Conservation (phyloP, 1,140 invertebrate genomes). For the Lysiphlebus fabarum region DNA sequence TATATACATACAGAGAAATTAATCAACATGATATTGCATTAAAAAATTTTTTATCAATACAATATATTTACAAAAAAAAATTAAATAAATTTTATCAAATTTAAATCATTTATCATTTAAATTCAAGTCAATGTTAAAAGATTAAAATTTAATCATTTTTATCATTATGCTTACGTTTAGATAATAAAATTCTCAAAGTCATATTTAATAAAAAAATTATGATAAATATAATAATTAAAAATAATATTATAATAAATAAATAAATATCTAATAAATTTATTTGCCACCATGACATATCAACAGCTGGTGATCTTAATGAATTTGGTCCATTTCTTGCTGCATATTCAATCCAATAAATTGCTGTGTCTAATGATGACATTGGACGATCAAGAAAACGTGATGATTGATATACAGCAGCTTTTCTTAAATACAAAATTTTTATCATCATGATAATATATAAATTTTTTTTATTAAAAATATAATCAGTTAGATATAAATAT, state of each 20-base stretch:
- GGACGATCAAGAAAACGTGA: conserved; percentile 48
- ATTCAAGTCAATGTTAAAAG: not conserved
- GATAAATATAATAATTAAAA: not conserved
- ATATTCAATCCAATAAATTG: conserved; percentile 59
- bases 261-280: conserved; percentile 40
- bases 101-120: too few species aligned
- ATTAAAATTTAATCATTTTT: not conserved
- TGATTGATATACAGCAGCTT: conserved; percentile 24
- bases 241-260: conserved; percentile 21
- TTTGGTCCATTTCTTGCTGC: conserved; percentile 48
- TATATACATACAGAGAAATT: too few species aligned
- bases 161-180: not conserved
- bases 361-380: conserved; percentile 52
- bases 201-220: conserved; percentile 19
- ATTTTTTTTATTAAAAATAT: too few species aligned
- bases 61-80: too few species aligned
- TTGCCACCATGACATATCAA: conserved; percentile 37
- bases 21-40: too few species aligned
- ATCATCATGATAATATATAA: not conserved
- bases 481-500: not conserved
- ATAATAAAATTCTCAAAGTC: not conserved
- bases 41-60: too few species aligned
- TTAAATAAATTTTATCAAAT: too few species aligned
- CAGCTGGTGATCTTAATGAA: conserved; percentile 31
- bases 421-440: conserved; percentile 20